Percentiles rank a stretch among this genome's conserved stretches.
Conservation (phyloP, 2,797 vertebrate genomes). For the Channa striata region DNA sequence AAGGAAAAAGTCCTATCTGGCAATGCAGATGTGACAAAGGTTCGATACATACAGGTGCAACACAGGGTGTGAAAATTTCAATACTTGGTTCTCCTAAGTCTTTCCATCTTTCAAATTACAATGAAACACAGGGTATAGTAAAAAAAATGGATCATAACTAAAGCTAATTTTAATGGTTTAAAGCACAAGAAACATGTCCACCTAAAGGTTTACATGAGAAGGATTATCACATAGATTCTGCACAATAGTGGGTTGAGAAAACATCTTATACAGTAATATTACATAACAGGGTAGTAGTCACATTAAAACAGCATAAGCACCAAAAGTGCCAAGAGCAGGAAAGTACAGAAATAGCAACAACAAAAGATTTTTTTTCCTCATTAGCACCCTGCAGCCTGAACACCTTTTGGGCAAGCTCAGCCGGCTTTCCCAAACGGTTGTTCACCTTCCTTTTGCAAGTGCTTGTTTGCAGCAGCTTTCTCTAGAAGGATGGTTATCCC, state of each 20-base stretch:
- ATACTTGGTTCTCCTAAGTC: background rate
- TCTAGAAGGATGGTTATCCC: conserved; percentile 30
- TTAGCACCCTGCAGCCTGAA: conserved; percentile 6
- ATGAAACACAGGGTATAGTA: background rate
- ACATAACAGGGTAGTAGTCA: background rate
- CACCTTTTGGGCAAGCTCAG: background rate
- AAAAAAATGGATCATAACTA: background rate
- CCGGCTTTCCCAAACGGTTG: background rate
- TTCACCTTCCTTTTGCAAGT: conserved; percentile 48
- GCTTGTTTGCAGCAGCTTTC: conserved; percentile 51
- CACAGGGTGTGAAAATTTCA: background rate
- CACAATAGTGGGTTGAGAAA: background rate
- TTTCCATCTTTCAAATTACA: background rate
- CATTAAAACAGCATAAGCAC: background rate
- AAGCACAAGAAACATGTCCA: background rate
- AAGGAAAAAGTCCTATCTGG: conserved; percentile 22
- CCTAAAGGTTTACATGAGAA: background rate
- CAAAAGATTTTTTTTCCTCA: background rate
- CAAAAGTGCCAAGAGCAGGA: background rate
- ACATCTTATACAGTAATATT: background rate
- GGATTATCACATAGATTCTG: background rate
- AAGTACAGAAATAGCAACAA: background rate
- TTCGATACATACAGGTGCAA: conserved; percentile 16
- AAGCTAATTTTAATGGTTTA: background rate
- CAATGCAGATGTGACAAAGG: conserved; percentile 20